Percentiles rank a stretch among this genome's conserved stretches.
These are phyloP conservation scores for Acrocephalus arundinaceus DNA, from an alignment of 2,113 vertebrate genomes.

Conservation along the genomic window DNA sequence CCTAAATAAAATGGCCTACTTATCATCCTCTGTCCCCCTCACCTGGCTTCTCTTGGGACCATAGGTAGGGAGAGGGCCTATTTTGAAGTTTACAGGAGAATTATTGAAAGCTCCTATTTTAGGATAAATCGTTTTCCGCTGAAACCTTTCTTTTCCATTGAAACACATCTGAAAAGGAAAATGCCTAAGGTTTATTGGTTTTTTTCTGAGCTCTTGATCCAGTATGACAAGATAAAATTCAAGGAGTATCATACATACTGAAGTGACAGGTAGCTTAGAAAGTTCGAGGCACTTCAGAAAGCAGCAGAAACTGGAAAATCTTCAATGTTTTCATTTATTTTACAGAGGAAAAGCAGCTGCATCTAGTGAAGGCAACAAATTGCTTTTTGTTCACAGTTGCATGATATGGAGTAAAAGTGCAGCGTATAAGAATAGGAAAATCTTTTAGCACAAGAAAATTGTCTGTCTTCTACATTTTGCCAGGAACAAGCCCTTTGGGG, in stretches of 20 bases:
- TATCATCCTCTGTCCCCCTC: background rate
- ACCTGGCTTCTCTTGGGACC: background rate
- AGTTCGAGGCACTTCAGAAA: background rate
- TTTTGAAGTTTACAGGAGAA: background rate
- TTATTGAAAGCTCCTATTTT: background rate
- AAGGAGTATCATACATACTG: background rate
- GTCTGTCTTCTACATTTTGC: background rate
- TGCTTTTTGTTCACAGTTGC: background rate
- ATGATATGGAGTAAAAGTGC: background rate
- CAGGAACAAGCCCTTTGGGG: background rate
- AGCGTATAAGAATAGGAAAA: background rate
- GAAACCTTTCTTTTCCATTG: background rate
- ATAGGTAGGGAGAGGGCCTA: background rate
- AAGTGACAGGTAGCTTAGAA: background rate
- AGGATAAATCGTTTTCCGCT: background rate
- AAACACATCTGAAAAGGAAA: background rate
- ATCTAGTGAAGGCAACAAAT: background rate
- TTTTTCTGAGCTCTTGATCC: constrained; percentile 8
- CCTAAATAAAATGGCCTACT: background rate
- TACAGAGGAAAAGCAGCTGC: background rate
- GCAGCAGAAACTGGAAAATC: background rate
- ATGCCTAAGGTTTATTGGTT: background rate
- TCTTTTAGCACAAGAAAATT: background rate
- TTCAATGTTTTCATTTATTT: background rate
- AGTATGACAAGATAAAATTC: background rate